Evolutionary conservation across 2,797 vertebrate genomes (phyloP).

Genomic region (Lates japonicus): DNA sequence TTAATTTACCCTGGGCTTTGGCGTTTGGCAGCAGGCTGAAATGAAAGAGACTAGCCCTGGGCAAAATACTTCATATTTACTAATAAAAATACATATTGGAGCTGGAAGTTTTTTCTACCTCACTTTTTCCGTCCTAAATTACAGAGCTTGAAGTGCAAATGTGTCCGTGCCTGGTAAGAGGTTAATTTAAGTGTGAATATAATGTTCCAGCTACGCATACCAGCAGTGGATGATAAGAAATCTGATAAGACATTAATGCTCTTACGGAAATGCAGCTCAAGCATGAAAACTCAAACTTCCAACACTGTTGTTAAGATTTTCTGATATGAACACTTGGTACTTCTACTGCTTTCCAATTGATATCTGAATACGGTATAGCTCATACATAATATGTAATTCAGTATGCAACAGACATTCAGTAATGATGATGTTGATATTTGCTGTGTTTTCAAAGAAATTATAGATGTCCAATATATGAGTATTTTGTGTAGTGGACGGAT

Average conservation of each 20-base stretch:
- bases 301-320: slow-evolving; percentile 58
- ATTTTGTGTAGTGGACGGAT: not conserved
- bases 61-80: slow-evolving; percentile 83
- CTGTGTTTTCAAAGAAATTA: not conserved
- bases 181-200: slow-evolving; percentile 76
- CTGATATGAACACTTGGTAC: slow-evolving; percentile 49
- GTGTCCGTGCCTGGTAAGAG: slow-evolving; percentile 72
- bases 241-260: slow-evolving; percentile 71
- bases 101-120: slow-evolving; percentile 52
- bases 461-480: not conserved
- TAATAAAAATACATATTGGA: slow-evolving; percentile 76
- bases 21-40: slow-evolving; percentile 79
- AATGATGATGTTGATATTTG: not conserved
- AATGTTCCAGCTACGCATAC: slow-evolving; percentile 69
- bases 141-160: slow-evolving; percentile 77
- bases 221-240: slow-evolving; percentile 65
- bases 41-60: slow-evolving; percentile 76
- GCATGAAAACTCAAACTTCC: slow-evolving; percentile 62
- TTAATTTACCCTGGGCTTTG: slow-evolving; percentile 81
- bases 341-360: slow-evolving; percentile 16
- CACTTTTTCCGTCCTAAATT: slow-evolving; percentile 64
- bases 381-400: not conserved
- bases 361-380: not conserved
- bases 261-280: slow-evolving; percentile 62
- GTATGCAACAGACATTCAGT: not conserved